Conservation (phyloP, 2,797 vertebrate species). For the Cuniculus paca region DNA sequence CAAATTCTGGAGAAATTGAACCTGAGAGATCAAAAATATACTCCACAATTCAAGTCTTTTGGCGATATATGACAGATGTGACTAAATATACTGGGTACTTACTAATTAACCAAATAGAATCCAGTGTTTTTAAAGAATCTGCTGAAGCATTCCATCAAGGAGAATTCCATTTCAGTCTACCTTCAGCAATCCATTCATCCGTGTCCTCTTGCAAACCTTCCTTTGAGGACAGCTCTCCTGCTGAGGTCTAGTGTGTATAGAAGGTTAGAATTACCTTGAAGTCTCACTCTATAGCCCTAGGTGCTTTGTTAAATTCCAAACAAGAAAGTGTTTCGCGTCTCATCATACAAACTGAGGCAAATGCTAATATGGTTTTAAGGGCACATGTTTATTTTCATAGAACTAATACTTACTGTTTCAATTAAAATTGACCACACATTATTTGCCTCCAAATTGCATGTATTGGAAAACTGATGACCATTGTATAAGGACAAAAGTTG, state of each 20-base stretch:
- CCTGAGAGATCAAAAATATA: slow-evolving; percentile 4
- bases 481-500: neutral
- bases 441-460: neutral
- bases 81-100: neutral
- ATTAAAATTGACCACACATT: slow-evolving; percentile 39
- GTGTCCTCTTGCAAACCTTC: slow-evolving; percentile 24
- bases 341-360: slow-evolving; percentile 35
- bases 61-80: neutral
- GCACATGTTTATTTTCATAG: slow-evolving; percentile 51
- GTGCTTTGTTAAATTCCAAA: slow-evolving; percentile 53
- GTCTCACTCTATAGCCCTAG: neutral
- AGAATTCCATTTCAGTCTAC: neutral
- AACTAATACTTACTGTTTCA: slow-evolving; percentile 63
- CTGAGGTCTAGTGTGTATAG: neutral
- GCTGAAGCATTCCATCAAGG: neutral
- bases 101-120: slow-evolving; percentile 34
- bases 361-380: neutral
- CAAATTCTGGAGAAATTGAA: neutral
- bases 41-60: neutral
- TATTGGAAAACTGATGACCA: neutral
- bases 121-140: neutral
- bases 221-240: neutral
- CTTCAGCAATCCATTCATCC: slow-evolving; percentile 1
- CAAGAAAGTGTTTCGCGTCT: slow-evolving; percentile 43
- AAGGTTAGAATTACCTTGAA: slow-evolving; percentile 44